phyloP scores from a whole-genome alignment of 2,888 invertebrate genomes.

The Acrobasis repandana region DNA sequence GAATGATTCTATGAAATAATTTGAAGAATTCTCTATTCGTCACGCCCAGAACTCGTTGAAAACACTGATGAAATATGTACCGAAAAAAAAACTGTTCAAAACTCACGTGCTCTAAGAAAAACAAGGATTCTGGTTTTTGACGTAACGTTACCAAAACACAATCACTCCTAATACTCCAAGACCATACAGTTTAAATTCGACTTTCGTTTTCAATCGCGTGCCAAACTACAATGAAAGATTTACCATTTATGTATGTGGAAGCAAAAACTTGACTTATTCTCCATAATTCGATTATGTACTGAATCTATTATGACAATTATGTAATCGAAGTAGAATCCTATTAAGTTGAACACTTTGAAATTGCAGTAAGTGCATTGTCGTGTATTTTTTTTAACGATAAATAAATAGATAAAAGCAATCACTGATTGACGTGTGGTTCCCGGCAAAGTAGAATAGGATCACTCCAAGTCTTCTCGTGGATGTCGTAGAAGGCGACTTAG shows the following conservation, averaged over 20 bases:
- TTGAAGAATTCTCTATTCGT: no score
- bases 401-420: no score
- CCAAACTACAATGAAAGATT: slow-evolving; percentile 11
- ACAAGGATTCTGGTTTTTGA: not conserved
- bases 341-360: not conserved
- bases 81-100: not conserved
- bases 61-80: not conserved
- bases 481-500: no score
- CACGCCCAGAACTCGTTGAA: not conserved
- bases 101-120: slow-evolving; percentile 1
- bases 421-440: no score
- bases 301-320: slow-evolving; percentile 9
- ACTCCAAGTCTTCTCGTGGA: no score
- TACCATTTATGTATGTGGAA: slow-evolving; percentile 14
- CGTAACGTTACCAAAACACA: not conserved
- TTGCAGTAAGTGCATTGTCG: no score
- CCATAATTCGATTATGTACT: slow-evolving; percentile 18
- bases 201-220: slow-evolving; percentile 24
- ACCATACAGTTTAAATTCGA: slow-evolving; percentile 19
- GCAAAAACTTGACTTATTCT: slow-evolving; percentile 10
- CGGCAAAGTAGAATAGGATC: no score
- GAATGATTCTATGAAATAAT: no score
- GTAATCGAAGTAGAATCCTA: not conserved
- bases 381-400: no score
- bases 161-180: slow-evolving; percentile 13